A percentile compares a stretch with the other conserved stretches of the same genome.
These are phyloP conservation scores for Coreius guichenoti DNA, from an alignment of 2,797 vertebrate genomes.

Conservation along the genomic window DNA sequence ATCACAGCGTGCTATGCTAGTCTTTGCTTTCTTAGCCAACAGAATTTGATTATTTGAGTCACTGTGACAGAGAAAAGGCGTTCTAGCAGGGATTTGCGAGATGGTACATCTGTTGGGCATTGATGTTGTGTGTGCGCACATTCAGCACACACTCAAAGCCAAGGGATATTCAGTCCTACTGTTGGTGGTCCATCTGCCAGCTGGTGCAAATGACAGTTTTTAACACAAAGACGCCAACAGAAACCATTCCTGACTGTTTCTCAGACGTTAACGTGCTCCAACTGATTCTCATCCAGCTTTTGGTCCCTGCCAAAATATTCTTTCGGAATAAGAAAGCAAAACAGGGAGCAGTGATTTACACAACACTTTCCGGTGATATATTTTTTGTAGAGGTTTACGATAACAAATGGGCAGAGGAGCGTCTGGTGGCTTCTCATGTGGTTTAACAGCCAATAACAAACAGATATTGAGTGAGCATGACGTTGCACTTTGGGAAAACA, in stretches of 20 bases:
- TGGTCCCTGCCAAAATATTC: conserved; percentile 19
- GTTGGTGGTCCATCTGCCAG: conserved; percentile 43
- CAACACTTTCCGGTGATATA: neutral
- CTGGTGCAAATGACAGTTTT: conserved; percentile 29
- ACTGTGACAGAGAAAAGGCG: conserved; percentile 14
- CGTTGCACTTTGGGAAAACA: neutral
- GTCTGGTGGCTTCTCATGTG: neutral
- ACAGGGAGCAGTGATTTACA: neutral
- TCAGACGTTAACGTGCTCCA: neutral
- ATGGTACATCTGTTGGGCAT: conserved; percentile 29
- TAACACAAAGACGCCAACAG: conserved; percentile 6
- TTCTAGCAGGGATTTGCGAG: neutral
- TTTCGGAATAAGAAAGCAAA: neutral
- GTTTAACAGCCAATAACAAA: neutral
- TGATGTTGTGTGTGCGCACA: neutral
- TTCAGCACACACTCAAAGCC: conserved; percentile 10
- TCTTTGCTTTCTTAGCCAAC: neutral
- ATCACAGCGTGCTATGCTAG: neutral
- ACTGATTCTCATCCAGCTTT: conserved; percentile 12
- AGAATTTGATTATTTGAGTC: conserved; percentile 17
- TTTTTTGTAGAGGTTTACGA: neutral
- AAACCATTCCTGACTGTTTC: conserved; percentile 30
- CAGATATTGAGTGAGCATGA: neutral
- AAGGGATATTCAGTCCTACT: conserved; percentile 32
- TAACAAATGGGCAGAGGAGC: neutral